A percentile compares a stretch with the other conserved stretches of the same genome.
phyloP scores from a whole-genome alignment of 1,140 invertebrate genomes.

The Neelides sp. region DNA sequence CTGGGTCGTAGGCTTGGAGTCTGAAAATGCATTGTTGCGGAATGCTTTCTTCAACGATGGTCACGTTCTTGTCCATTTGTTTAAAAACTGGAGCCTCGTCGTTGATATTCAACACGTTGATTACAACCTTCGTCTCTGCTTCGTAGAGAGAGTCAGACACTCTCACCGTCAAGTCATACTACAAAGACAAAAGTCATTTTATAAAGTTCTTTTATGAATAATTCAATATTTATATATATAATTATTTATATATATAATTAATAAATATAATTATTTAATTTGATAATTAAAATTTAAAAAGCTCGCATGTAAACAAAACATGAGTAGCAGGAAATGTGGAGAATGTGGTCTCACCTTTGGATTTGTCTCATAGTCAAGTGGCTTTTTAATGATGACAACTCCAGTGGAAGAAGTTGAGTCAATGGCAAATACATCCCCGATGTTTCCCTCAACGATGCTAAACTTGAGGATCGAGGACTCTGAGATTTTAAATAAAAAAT shows the following conservation, averaged over 20 bases:
- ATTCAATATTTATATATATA: too few relatives aligned
- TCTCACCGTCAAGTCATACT: conserved; percentile 58
- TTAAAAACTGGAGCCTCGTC: conserved; percentile 68
- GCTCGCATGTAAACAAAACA: too few relatives aligned
- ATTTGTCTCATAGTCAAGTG: conserved; percentile 71
- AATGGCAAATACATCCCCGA: conserved; percentile 61
- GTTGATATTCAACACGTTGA: conserved; percentile 56
- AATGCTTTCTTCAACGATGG: conserved; percentile 54
- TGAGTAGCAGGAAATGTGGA: too few relatives aligned
- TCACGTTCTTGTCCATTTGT: conserved; percentile 48
- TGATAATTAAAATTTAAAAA: too few relatives aligned
- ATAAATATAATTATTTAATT: too few relatives aligned
- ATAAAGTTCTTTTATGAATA: too few relatives aligned
- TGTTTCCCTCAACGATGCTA: conserved; percentile 63
- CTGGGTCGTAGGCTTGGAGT: conserved; percentile 67
- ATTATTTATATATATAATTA: too few relatives aligned
- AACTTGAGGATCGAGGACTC: conserved; percentile 63
- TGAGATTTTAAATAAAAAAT: conserved; percentile 29
- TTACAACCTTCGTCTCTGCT: conserved; percentile 58
- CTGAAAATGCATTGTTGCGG: conserved; percentile 50
- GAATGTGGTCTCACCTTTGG: conserved; percentile 43
- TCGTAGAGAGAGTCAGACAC: conserved; percentile 65
- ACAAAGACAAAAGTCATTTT: too few relatives aligned
- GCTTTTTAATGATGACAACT: conserved; percentile 58
- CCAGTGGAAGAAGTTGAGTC: conserved; percentile 53